These are phyloP conservation scores for Pomatorhinus ruficollis DNA, from an alignment of 2,113 vertebrate genomes.

Conservation along the genomic window DNA sequence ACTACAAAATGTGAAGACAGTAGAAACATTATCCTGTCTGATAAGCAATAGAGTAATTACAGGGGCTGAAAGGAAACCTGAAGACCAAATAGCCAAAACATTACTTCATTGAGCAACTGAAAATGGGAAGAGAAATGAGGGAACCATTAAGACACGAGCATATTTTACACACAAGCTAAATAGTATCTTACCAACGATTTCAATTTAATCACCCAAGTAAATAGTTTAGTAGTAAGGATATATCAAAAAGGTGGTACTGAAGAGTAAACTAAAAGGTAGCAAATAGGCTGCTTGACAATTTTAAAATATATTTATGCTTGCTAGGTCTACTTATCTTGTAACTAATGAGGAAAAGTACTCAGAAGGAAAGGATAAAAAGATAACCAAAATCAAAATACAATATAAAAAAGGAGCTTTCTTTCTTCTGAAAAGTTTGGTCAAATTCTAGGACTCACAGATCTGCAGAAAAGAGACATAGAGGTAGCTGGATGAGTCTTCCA, in stretches of 20 bases:
- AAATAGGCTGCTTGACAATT: not conserved
- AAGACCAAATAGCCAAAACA: not conserved
- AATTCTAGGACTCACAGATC: not conserved
- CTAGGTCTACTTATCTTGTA: not conserved
- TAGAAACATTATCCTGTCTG: not conserved
- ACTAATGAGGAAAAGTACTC: not conserved
- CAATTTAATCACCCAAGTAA: not conserved
- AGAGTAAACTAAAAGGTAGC: not conserved
- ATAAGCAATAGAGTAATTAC: not conserved
- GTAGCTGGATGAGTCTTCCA: not conserved
- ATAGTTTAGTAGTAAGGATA: not conserved
- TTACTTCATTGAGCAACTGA: not conserved
- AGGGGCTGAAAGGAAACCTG: not conserved
- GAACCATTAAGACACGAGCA: not conserved
- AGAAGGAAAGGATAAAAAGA: not conserved
- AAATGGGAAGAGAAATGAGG: not conserved
- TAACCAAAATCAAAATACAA: not conserved
- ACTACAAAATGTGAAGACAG: not conserved
- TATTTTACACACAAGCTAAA: not conserved
- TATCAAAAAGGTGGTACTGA: not conserved
- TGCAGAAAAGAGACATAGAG: not conserved
- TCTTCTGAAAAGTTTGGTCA: not conserved
- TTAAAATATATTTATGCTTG: not conserved
- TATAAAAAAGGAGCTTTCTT: not conserved
- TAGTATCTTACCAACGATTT: not conserved